Base-by-base conservation (phyloP, 2,888 invertebrate genomes). In the Antitype chi region DNA sequence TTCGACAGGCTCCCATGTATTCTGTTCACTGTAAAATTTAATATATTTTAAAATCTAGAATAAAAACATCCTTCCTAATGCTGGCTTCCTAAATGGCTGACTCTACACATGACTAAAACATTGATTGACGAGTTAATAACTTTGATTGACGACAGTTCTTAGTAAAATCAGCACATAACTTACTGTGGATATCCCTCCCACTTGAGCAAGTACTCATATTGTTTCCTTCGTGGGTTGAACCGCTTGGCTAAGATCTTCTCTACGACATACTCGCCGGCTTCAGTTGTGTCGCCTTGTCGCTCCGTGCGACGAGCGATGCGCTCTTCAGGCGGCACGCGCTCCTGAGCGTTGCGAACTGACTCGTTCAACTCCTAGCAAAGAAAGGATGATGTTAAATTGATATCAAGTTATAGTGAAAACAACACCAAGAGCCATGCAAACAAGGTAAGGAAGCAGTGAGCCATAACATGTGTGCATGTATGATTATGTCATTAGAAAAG, bases 201-300 rank as follows among this genome's bases (percentile, higher is more conserved):
- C 93, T 98, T 99, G 70, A 99, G 97, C 89, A 98, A 96, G 94
- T 98, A 99, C 94, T 98, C 98, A 86, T 98, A 98, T 89, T 98
- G 98, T 92, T 98, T 98, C 83, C 97, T 97, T 25, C 98, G 97
- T 13, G 98, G 98, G 96, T 98, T 98, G 93, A 98, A 98, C 63
- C 98, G 97, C 94, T 98, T 98, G 52, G 98, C 98, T 67, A 98
- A 97, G 81, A 99, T 98, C 95, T 98, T 98, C 93, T 98, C 98
- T 0, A 98, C 98, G 1, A 97, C 97, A 91, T 97, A 98, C 92
- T 98, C 98, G 78, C 97, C 97, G 20, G 97, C 94, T 85, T 96
- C 96, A 2, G 92, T 89, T 5, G 93, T 87, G 87, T 94, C 94
- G 25, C 92, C 95, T 90, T 81, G 78, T 6, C 90, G 92, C 89